Evolutionary conservation across 2,888 invertebrate genomes (phyloP).

Genomic region (Anthrax anthrax): DNA sequence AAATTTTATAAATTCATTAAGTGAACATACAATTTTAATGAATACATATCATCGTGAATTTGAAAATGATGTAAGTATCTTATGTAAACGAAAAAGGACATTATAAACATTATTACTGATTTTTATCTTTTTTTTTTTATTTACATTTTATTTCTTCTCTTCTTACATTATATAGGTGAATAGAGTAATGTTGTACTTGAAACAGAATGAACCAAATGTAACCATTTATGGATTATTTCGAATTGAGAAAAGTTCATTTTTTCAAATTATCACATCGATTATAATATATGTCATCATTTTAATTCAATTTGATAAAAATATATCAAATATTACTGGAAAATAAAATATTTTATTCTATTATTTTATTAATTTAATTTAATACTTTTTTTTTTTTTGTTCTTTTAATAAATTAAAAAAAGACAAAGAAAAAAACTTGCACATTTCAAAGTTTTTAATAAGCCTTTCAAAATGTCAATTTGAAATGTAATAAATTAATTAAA

Average conservation of each 20-base stretch:
- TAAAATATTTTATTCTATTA: no score
- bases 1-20: neutral
- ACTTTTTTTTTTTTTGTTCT: no score
- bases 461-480: no score
- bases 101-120: neutral
- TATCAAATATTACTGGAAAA: neutral
- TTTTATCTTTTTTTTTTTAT: no score
- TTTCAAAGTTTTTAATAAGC: no score
- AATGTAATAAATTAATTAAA: no score
- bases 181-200: neutral
- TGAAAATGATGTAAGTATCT: constrained; percentile 1
- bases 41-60: neutral
- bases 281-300: neutral
- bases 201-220: neutral
- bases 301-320: neutral
- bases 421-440: no score
- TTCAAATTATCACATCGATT: neutral
- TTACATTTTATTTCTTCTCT: neutral
- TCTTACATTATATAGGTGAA: no score
- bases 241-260: neutral
- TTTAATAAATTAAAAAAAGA: no score
- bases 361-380: no score
- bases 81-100: neutral
- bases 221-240: neutral
- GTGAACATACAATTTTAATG: neutral